A percentile compares a stretch with the other conserved stretches of the same genome.
Evolutionary conservation across 2,888 invertebrate species (phyloP).

Genomic region (Dasypolia templi): DNA sequence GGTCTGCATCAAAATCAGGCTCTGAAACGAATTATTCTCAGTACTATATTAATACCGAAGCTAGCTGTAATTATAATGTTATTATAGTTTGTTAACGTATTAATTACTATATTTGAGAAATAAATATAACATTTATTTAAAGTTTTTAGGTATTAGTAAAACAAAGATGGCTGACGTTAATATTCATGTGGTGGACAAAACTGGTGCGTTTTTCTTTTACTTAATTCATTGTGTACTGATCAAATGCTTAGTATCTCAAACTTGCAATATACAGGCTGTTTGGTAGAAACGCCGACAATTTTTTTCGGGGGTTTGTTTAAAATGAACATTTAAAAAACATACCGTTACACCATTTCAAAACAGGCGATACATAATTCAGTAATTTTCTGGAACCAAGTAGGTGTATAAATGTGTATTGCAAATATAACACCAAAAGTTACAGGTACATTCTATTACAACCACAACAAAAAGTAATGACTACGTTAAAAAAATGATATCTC

Average conservation of each 20-base stretch:
- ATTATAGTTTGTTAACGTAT: background rate
- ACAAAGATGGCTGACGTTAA: constrained; percentile 35
- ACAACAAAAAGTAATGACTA: too few relatives aligned
- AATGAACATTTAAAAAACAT: too few relatives aligned
- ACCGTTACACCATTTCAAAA: too few relatives aligned
- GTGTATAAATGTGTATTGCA: too few relatives aligned
- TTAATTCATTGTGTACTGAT: background rate
- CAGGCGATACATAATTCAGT: too few relatives aligned
- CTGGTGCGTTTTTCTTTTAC: constrained; percentile 25
- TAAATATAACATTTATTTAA: background rate
- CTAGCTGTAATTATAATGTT: constrained; percentile 32
- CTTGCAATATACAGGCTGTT: background rate
- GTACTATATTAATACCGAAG: constrained; percentile 33
- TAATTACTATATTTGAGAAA: background rate
- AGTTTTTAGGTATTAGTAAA: background rate
- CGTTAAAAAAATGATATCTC: too few relatives aligned
- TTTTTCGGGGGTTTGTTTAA: too few relatives aligned
- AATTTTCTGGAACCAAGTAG: too few relatives aligned
- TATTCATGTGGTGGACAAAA: constrained; percentile 19
- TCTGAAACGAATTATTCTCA: constrained; percentile 32
- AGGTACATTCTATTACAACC: too few relatives aligned
- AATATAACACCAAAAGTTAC: too few relatives aligned
- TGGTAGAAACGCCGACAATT: too few relatives aligned
- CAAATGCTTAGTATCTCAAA: background rate
- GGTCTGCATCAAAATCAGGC: constrained; percentile 30